Percentiles rank a stretch among this genome's conserved stretches.
Evolutionary conservation across 2,888 invertebrate species (phyloP).

Genomic region (Hirudinaria manillensis): DNA sequence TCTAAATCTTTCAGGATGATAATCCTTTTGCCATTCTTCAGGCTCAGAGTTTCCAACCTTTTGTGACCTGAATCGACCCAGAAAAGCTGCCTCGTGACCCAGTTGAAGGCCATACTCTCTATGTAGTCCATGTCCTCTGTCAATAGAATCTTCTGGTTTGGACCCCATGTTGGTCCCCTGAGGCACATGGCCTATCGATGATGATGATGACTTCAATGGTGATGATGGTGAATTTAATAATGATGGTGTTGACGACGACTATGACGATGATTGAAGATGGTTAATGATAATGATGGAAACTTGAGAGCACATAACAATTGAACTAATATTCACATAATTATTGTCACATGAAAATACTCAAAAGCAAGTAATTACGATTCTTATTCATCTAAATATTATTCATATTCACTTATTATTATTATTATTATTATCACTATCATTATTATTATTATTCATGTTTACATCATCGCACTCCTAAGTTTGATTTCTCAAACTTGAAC

Average conservation of each 20-base stretch:
- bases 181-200: conserved; percentile 55
- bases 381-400: no score
- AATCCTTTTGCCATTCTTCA: conserved; percentile 44
- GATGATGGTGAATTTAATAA: neutral
- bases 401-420: no score
- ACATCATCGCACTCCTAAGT: no score
- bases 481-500: no score
- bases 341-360: no score
- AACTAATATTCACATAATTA: no score
- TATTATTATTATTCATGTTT: no score
- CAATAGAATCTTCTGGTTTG: conserved; percentile 62
- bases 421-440: no score
- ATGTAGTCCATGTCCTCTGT: conserved; percentile 71
- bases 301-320: no score
- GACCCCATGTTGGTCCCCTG: conserved; percentile 62
- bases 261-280: neutral
- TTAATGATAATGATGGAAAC: neutral
- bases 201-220: neutral
- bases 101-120: conserved; percentile 82
- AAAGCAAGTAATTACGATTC: no score
- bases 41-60: conserved; percentile 74
- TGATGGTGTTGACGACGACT: neutral
- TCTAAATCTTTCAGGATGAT: neutral
- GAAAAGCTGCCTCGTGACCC: conserved; percentile 78
- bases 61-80: conserved; percentile 73